Percentiles rank a stretch among this genome's conserved stretches.
phyloP scores from a whole-genome alignment of 2,113 vertebrate species.

The Butorides virescens region DNA sequence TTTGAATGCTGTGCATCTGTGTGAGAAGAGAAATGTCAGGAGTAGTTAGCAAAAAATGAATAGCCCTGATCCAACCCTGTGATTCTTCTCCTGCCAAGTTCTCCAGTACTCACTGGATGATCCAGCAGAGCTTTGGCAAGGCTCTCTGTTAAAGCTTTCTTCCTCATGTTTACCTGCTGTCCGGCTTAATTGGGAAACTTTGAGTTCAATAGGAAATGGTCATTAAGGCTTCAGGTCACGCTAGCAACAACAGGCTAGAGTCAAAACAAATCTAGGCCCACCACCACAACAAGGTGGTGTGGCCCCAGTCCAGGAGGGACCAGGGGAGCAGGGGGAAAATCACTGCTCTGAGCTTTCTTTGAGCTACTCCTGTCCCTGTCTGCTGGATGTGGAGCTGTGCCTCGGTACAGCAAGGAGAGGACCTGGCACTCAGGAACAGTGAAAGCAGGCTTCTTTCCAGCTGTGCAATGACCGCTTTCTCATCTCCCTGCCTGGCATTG shows the following conservation, averaged over 20 bases:
- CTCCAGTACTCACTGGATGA: conserved; percentile 41
- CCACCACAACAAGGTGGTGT: background rate
- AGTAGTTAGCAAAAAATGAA: conserved; percentile 38
- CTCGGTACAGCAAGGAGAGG: rapidly evolving
- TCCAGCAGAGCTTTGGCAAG: conserved; percentile 53
- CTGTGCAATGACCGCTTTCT: background rate
- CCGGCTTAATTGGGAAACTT: conserved; percentile 17
- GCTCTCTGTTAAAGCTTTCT: conserved; percentile 31
- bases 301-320: background rate
- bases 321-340: background rate
- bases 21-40: conserved; percentile 50
- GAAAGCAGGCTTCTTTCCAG: background rate
- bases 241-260: conserved; percentile 1
- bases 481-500: background rate
- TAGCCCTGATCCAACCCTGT: conserved; percentile 21
- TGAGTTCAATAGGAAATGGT: conserved; percentile 31
- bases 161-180: conserved; percentile 56
- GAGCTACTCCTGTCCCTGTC: background rate
- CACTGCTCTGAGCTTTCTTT: background rate
- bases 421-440: background rate
- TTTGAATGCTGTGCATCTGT: background rate
- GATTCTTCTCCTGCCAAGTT: conserved; percentile 59
- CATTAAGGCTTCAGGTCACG: background rate
- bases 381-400: background rate
- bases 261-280: conserved; percentile 31